Percentiles rank a stretch among this genome's conserved stretches.
These are phyloP conservation scores for Sipunculus nudus DNA, from an alignment of 2,888 invertebrate genomes.

Conservation along the genomic window DNA sequence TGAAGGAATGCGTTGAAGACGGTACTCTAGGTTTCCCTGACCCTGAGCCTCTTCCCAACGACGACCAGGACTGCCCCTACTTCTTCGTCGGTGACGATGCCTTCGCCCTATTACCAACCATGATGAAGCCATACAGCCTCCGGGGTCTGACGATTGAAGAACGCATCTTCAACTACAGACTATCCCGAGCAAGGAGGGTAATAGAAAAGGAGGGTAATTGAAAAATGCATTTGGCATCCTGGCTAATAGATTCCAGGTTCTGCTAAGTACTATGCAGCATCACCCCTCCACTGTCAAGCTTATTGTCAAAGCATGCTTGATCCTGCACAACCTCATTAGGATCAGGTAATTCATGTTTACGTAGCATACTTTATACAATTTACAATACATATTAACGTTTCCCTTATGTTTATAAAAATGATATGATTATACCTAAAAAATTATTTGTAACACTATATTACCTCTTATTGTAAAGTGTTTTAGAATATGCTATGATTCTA, in stretches of 20 bases:
- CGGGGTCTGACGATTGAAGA: too few species aligned
- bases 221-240: background rate
- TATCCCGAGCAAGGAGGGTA: too few species aligned
- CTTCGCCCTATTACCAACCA: conserved; percentile 7
- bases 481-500: too few species aligned
- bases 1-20: conserved; percentile 9
- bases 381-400: too few species aligned
- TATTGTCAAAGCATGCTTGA: conserved; percentile 16
- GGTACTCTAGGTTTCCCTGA: conserved; percentile 2
- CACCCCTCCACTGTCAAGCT: conserved; percentile 21
- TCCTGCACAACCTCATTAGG: conserved; percentile 10
- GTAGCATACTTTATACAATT: too few species aligned
- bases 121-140: conserved; percentile 14
- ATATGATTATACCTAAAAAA: too few species aligned
- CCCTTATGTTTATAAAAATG: too few species aligned
- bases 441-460: too few species aligned
- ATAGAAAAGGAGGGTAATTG: background rate
- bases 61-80: conserved; percentile 6
- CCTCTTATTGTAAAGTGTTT: too few species aligned
- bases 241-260: conserved; percentile 14
- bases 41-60: background rate
- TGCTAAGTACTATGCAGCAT: conserved; percentile 23
- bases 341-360: too few species aligned
- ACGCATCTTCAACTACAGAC: too few species aligned
- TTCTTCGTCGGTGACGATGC: conserved; percentile 13